These are phyloP conservation scores for Ruditapes philippinarum DNA, from an alignment of 1,140 invertebrate species.

Conservation along the genomic window DNA sequence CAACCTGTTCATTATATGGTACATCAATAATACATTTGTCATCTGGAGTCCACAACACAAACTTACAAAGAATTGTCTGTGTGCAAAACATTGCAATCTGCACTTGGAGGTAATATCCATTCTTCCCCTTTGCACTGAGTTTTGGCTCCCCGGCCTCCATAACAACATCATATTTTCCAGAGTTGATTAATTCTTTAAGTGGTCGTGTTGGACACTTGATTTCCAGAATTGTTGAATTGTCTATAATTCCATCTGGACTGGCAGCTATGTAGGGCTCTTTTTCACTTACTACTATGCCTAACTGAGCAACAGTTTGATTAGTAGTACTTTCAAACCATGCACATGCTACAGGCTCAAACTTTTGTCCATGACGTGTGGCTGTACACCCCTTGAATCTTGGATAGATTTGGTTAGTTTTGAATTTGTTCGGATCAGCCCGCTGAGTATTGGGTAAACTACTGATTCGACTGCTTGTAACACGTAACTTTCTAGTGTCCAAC, in stretches of 20 bases:
- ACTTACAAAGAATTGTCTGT: not conserved
- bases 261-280: slow-evolving; percentile 7
- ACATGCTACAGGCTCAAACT: slow-evolving; percentile 8
- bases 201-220: not conserved
- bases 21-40: not conserved
- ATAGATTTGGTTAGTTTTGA: slow-evolving; percentile 19
- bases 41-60: not conserved
- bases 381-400: slow-evolving; percentile 18
- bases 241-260: slow-evolving; percentile 11
- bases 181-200: not conserved
- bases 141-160: not conserved
- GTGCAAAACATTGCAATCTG: slow-evolving; percentile 1
- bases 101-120: not conserved
- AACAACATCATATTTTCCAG: not conserved
- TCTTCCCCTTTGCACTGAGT: not conserved
- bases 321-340: not conserved
- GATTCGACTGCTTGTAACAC: slow-evolving; percentile 25
- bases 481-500: slow-evolving; percentile 31
- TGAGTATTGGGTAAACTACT: slow-evolving; percentile 4
- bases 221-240: not conserved
- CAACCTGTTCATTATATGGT: not conserved
- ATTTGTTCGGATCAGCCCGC: not conserved
- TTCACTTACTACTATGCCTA: not conserved
- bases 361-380: slow-evolving; percentile 29
- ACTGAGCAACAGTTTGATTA: not conserved